Evolutionary conservation across 2,113 vertebrate genomes (phyloP).

Genomic region (Rhodinocichla rosea): DNA sequence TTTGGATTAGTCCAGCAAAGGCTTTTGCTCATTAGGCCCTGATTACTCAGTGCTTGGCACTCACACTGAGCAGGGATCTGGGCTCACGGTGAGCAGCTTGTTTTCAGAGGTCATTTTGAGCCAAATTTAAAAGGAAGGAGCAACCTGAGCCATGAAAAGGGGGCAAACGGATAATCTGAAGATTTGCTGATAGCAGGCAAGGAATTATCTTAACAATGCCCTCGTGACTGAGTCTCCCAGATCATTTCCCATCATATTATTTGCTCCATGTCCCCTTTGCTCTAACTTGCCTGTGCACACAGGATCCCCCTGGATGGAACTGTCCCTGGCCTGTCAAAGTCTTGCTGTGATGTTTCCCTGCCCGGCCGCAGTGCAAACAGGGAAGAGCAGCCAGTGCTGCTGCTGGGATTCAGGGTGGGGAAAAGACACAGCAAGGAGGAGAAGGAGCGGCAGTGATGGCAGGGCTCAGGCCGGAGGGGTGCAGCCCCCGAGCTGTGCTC

Average conservation of each 20-base stretch:
- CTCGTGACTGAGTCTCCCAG: background rate
- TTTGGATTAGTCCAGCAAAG: background rate
- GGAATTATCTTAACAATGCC: background rate
- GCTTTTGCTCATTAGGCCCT: background rate
- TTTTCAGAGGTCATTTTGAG: background rate
- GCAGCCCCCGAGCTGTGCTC: background rate
- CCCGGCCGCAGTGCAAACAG: fast-evolving
- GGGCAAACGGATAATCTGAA: background rate
- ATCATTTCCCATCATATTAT: background rate
- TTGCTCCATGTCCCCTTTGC: background rate
- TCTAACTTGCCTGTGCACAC: fast-evolving
- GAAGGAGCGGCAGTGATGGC: background rate
- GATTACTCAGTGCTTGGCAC: background rate
- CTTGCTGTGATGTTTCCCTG: background rate
- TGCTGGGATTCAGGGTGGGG: background rate
- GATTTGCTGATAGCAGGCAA: background rate
- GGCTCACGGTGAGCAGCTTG: fast-evolving
- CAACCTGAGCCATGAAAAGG: background rate
- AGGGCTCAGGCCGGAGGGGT: background rate
- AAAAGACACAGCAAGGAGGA: background rate
- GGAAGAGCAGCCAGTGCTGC: background rate
- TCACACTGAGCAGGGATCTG: background rate
- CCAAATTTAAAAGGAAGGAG: background rate
- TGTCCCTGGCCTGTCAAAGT: background rate
- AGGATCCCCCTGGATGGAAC: background rate